Evolutionary conservation across 2,888 invertebrate species (phyloP), one percentile per base, ranked within the genome.

Genomic region (Bellardia bayeri): DNA sequence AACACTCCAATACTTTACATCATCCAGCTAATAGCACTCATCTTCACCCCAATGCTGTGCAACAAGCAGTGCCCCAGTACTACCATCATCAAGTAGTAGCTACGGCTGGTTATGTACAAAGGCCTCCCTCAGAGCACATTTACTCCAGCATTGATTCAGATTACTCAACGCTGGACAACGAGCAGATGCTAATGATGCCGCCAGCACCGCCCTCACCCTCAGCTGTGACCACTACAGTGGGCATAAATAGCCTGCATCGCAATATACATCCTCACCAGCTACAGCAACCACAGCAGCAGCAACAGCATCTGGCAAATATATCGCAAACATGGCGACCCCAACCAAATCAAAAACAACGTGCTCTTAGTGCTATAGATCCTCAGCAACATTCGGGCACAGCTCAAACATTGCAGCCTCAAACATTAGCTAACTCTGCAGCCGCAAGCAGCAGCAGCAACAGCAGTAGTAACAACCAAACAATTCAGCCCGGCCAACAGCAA

Each of bases 71-170:
- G 54, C 79, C 86, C 37, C 89, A 89, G 85, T 89, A 90, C 23
- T 94, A 94, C 87, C 90, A 93, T 90, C 94, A 89, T 94, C 89
- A 91, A 90, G 45, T 42, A 11, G 91, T 82, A 11, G 83, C 84
- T 1, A 79, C 81, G 4, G 83, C 80, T 13, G 92, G 91, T 95
- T 87, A 79, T 54, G 78, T 69, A 14, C 87, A 87, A 72, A 80
- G 97, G 92, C 97, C 97, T 79, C 96, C 97, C 90, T 97, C 97
- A 91, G 97, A 97, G 94, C 97, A 97, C 93, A 97, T 97, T 91
- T 97, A 97, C 93, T 97, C 97, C 81, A 97, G 97, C 92, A 97
- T 97, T 94, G 97, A 97, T 94, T 97, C 97, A 88, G 97, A 97
- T 94, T 97, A 97, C 92, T 93, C 93, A 79, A 94, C 93, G 87